Conservation (phyloP, 1,140 invertebrate species). For the Nomia melanderi region DNA sequence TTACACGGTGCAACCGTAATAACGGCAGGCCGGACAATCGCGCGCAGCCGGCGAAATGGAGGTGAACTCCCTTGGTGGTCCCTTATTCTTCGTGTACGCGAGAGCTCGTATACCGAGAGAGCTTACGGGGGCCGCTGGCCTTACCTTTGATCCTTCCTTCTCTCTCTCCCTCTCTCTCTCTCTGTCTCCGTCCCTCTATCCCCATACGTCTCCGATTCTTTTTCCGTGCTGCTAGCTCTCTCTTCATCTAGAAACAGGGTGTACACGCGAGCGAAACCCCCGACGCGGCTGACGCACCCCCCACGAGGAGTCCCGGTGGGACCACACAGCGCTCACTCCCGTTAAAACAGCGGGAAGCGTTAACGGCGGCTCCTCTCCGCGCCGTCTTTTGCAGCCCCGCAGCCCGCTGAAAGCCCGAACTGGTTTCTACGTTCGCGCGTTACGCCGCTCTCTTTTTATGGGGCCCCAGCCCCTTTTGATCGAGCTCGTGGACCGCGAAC, state of each 20-base stretch:
- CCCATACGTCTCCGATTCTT: no score
- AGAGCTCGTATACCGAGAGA: constrained; percentile 21
- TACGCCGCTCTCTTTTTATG: not conserved
- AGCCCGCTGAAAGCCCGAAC: not conserved
- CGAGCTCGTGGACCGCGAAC: not conserved
- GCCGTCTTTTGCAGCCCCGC: not conserved
- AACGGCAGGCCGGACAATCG: constrained; percentile 40
- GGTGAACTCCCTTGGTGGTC: constrained; percentile 49
- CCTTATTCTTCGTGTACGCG: constrained; percentile 42
- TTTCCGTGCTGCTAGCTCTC: no score
- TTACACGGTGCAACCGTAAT: constrained; percentile 41
- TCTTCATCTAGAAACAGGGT: not conserved
- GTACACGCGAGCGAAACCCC: not conserved
- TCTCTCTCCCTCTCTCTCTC: not conserved
- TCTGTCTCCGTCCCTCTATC: not conserved
- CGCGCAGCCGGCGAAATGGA: constrained; percentile 38
- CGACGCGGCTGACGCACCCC: constrained; percentile 34
- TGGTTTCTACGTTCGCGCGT: not conserved
- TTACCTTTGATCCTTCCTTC: constrained; percentile 20
- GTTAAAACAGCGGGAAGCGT: constrained; percentile 46
- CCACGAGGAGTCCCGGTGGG: constrained; percentile 10
- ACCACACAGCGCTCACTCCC: constrained; percentile 22
- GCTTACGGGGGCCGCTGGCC: constrained; percentile 11
- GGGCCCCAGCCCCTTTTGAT: not conserved
- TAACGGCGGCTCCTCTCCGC: not conserved